Conservation (phyloP, 2,797 vertebrate genomes). For the Acestrorhynchus altus region DNA sequence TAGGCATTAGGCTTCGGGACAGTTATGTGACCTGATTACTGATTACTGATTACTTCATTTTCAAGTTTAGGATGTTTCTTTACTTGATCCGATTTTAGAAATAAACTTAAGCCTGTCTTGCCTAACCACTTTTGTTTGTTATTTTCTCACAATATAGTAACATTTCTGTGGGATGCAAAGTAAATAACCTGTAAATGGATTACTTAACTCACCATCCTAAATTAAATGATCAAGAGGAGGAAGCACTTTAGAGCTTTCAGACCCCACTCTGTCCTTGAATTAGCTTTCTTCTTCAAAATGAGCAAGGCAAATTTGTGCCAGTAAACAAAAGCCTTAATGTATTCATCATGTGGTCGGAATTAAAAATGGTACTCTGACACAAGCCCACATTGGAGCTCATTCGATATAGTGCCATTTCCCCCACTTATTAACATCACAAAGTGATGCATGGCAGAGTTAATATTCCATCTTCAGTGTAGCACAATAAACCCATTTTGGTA, state of each 20-base stretch:
- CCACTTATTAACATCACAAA: conserved; percentile 38
- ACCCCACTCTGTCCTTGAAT: conserved; percentile 6
- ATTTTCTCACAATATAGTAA: conserved; percentile 8
- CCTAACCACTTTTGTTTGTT: background rate
- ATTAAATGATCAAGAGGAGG: background rate
- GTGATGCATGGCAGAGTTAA: conserved; percentile 17
- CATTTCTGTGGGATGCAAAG: background rate
- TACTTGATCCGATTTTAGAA: conserved; percentile 41
- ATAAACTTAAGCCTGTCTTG: background rate
- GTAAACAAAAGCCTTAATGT: conserved; percentile 27
- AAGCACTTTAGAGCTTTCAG: conserved; percentile 1
- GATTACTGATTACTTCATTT: conserved; percentile 16
- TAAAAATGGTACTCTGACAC: background rate
- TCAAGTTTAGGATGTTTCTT: conserved; percentile 28
- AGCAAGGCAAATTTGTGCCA: background rate
- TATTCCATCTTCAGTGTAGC: conserved; percentile 32
- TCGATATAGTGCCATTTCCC: background rate
- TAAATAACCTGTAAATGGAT: conserved; percentile 14
- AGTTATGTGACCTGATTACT: conserved; percentile 33
- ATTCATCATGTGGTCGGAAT: conserved; percentile 13
- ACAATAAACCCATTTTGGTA: conserved; percentile 30
- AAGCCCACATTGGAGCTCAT: background rate
- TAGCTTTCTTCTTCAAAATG: conserved; percentile 8
- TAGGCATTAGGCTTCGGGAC: conserved; percentile 17
- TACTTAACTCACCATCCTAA: background rate